phyloP scores from a whole-genome alignment of 2,797 vertebrate genomes.

The Yasuhikotakia modesta region DNA sequence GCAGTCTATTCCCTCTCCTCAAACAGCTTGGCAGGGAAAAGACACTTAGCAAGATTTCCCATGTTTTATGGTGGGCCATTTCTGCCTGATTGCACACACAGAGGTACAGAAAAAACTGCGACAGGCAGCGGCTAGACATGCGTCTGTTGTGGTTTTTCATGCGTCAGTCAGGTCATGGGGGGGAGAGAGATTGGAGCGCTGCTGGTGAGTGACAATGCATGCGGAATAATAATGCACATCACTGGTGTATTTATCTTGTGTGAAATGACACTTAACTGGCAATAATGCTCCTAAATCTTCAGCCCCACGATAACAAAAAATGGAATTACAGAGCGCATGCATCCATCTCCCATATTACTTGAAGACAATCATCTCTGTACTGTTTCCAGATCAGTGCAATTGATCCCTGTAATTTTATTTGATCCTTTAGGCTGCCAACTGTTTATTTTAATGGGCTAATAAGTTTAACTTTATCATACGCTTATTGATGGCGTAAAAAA shows the following conservation, averaged over 20 bases:
- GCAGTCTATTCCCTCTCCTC: constrained; percentile 50
- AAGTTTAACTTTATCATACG: constrained; percentile 68
- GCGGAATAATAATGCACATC: constrained; percentile 65
- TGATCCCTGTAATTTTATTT: constrained; percentile 75
- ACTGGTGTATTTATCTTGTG: constrained; percentile 66
- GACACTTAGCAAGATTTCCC: constrained; percentile 65
- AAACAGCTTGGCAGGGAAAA: constrained; percentile 65
- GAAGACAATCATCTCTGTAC: constrained; percentile 71
- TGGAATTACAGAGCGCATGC: constrained; percentile 76
- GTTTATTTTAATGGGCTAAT: constrained; percentile 73
- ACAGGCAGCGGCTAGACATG: constrained; percentile 25
- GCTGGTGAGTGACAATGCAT: constrained; percentile 62
- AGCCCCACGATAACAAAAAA: constrained; percentile 74
- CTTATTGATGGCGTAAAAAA: constrained; percentile 59
- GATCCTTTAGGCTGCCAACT: constrained; percentile 67
- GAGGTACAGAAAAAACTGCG: constrained; percentile 61
- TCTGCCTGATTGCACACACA: constrained; percentile 64
- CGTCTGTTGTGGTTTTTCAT: constrained; percentile 20
- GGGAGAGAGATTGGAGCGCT: constrained; percentile 21
- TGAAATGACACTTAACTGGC: constrained; percentile 57
- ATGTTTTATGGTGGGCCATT: constrained; percentile 60
- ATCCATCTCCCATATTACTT: constrained; percentile 70
- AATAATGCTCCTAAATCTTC: constrained; percentile 77
- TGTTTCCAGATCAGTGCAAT: constrained; percentile 73
- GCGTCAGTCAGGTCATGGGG: constrained; percentile 25